These are phyloP conservation scores for Phyllotreta striolata DNA, from an alignment of 2,888 invertebrate species.

Conservation along the genomic window DNA sequence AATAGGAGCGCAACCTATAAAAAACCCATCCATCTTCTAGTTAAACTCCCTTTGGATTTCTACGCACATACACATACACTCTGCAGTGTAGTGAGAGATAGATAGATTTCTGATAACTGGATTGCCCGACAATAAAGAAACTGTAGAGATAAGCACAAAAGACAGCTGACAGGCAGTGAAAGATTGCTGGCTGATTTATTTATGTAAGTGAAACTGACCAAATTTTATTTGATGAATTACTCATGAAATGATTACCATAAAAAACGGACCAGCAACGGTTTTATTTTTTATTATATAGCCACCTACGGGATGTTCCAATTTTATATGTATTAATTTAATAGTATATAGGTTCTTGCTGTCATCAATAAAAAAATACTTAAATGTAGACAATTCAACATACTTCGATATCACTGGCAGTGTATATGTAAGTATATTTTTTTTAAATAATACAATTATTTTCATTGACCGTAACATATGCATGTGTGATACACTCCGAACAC, in stretches of 20 bases:
- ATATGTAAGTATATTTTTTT: too few species aligned
- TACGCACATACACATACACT: slow-evolving; percentile 30
- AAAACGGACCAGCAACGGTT: slow-evolving; percentile 2
- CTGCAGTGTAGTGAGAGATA: slow-evolving; percentile 33
- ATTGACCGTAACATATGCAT: too few species aligned
- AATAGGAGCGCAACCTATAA: slow-evolving; percentile 52
- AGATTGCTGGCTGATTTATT: slow-evolving; percentile 60
- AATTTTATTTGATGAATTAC: slow-evolving; percentile 38
- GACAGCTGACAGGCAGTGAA: slow-evolving; percentile 62
- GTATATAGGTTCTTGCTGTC: too few species aligned
- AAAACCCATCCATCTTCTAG: slow-evolving; percentile 61
- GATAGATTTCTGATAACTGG: slow-evolving; percentile 60
- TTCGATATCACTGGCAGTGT: too few species aligned
- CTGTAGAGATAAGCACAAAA: slow-evolving; percentile 61
- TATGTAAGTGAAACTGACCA: slow-evolving; percentile 54
- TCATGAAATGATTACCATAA: slow-evolving; percentile 21
- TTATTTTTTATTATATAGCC: too few species aligned
- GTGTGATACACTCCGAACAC: too few species aligned
- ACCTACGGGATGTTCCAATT: too few species aligned
- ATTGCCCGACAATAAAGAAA: slow-evolving; percentile 63
- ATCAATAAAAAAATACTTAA: too few species aligned
- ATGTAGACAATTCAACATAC: too few species aligned
- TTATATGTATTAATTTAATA: too few species aligned
- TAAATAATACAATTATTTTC: too few species aligned
- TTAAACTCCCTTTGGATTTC: slow-evolving; percentile 55